Evolutionary conservation across 2,113 vertebrate genomes (phyloP).

Genomic region (Alexandromys fortis): DNA sequence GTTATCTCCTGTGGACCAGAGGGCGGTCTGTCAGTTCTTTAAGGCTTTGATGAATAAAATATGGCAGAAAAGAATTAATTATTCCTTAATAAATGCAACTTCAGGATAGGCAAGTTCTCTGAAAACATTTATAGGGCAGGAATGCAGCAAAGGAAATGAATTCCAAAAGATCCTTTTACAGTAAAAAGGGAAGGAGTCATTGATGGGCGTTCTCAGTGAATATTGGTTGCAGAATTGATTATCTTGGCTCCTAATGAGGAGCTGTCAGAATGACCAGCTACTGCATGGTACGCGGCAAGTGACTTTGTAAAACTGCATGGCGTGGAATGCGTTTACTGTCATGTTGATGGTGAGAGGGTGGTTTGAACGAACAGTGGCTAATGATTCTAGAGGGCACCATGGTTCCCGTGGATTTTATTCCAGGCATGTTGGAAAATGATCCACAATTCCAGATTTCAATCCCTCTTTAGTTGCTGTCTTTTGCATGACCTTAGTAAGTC

Average conservation of each 20-base stretch:
- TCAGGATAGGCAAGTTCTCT: neutral
- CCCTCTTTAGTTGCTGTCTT: neutral
- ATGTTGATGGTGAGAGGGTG: neutral
- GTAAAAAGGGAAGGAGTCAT: neutral
- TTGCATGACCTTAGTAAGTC: neutral
- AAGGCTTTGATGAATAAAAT: slow-evolving; percentile 68
- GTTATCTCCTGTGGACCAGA: neutral
- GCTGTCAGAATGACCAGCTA: slow-evolving; percentile 24
- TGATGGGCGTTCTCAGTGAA: slow-evolving; percentile 33
- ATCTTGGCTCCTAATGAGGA: neutral
- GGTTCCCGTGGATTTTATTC: neutral
- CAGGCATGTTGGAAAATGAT: neutral
- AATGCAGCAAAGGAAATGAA: neutral
- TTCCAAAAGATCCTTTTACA: neutral
- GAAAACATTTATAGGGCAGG: slow-evolving; percentile 29
- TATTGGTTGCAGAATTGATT: slow-evolving; percentile 56
- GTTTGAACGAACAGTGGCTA: neutral
- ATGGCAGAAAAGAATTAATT: slow-evolving; percentile 58
- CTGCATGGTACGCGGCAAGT: neutral
- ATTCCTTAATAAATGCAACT: slow-evolving; percentile 52
- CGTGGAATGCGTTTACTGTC: neutral
- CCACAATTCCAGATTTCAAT: neutral
- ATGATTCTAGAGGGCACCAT: neutral
- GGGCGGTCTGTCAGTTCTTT: slow-evolving; percentile 29
- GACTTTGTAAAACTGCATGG: neutral